Conservation (phyloP, 2,888 invertebrate genomes). For the Cerceris ruficornis region DNA sequence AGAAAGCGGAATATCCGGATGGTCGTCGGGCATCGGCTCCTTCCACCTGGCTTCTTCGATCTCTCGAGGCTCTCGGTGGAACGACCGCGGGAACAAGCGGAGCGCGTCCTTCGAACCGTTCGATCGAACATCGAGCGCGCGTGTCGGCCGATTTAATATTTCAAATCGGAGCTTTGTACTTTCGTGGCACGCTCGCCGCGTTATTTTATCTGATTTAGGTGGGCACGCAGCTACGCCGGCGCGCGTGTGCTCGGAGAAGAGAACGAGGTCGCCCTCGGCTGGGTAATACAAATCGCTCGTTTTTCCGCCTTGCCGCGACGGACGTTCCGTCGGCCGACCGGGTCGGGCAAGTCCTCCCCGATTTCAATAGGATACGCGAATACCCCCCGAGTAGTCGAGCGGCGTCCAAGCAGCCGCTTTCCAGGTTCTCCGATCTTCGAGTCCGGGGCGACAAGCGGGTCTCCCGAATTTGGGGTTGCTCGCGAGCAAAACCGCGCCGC, state of each 20-base stretch:
- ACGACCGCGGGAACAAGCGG: slow-evolving; percentile 20
- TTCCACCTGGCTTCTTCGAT: not conserved
- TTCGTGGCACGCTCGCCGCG: slow-evolving; percentile 1
- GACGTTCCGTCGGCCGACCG: not conserved
- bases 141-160: slow-evolving; percentile 19
- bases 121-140: slow-evolving; percentile 15
- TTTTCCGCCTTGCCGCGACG: not conserved
- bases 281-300: not conserved
- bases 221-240: not conserved
- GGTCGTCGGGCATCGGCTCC: not conserved
- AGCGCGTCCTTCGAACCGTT: slow-evolving; percentile 6
- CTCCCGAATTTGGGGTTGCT: slow-evolving; percentile 76
- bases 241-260: not conserved
- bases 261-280: not conserved
- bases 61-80: not conserved
- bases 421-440: not conserved
- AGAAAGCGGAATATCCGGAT: not conserved
- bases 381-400: not conserved
- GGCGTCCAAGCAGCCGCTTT: not conserved
- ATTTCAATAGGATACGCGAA: too few relatives aligned
- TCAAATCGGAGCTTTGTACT: slow-evolving; percentile 4
- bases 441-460: slow-evolving; percentile 9
- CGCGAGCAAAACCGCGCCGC: slow-evolving; percentile 75
- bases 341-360: too few relatives aligned
- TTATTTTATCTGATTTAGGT: slow-evolving; percentile 4